Conservation (phyloP, 35 echinoderm and acorn worm species). For the Acanthaster planci region DNA sequence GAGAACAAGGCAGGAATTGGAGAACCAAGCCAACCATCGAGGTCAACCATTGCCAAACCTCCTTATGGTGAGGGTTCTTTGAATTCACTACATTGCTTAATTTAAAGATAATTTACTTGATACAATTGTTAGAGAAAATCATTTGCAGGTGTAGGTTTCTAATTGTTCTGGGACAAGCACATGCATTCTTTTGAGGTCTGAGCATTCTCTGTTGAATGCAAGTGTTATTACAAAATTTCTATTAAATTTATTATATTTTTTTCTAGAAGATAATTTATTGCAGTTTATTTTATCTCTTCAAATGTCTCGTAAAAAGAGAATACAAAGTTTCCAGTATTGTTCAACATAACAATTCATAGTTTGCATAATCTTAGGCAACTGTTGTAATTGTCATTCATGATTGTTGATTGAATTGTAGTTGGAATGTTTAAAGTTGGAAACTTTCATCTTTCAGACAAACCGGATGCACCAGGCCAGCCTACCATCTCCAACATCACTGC, state of each 20-base stretch:
- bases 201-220: too few relatives aligned
- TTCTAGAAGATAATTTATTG: too few relatives aligned
- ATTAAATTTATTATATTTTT: too few relatives aligned
- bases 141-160: too few relatives aligned
- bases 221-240: too few relatives aligned
- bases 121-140: too few relatives aligned
- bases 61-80: conserved; percentile 75
- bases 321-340: neutral
- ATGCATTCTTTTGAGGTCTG: too few relatives aligned
- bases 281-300: too few relatives aligned
- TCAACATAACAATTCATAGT: neutral
- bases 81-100: too few relatives aligned
- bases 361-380: neutral
- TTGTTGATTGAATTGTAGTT: neutral
- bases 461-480: conserved; percentile 74
- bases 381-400: neutral
- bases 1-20: conserved; percentile 89
- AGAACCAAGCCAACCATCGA: conserved; percentile 80
- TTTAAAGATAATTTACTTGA: too few relatives aligned
- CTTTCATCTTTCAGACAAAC: conserved; percentile 47
- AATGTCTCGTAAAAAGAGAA: too few relatives aligned
- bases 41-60: conserved; percentile 69
- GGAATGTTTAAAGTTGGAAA: neutral
- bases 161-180: too few relatives aligned
- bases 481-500: conserved; percentile 66